These are phyloP conservation scores for Antennarius striatus DNA, from an alignment of 2,113 vertebrate species.

Conservation along the genomic window DNA sequence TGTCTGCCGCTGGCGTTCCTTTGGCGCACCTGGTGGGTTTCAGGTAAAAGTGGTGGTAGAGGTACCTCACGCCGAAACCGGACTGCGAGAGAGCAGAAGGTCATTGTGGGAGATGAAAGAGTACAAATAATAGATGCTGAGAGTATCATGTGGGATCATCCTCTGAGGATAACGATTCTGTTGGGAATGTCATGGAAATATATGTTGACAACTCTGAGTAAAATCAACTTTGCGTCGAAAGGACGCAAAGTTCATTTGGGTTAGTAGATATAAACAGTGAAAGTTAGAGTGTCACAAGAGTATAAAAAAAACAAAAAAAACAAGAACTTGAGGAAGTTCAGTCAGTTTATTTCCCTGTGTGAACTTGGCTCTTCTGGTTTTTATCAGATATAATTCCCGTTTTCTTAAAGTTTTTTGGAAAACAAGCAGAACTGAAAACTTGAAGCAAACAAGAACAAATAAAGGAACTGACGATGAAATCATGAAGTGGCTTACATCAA, in stretches of 20 bases:
- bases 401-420: too few species aligned
- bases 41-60: constrained; percentile 72
- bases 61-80: constrained; percentile 59
- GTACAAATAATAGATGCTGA: not conserved
- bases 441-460: not conserved
- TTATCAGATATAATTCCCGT: not conserved
- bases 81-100: constrained; percentile 45
- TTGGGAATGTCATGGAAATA: too few species aligned
- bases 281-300: too few species aligned
- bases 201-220: too few species aligned
- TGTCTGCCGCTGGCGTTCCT: constrained; percentile 22
- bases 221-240: too few species aligned
- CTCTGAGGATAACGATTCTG: too few species aligned
- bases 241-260: too few species aligned
- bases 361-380: not conserved
- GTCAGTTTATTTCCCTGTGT: accelerated
- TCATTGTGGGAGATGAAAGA: not conserved
- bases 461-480: not conserved
- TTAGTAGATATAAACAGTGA: too few species aligned
- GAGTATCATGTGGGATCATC: too few species aligned
- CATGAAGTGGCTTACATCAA: constrained; percentile 51
- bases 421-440: too few species aligned
- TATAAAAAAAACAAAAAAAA: not conserved
- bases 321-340: not conserved
- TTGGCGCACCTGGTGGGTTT: constrained; percentile 75